These are phyloP conservation scores for Adelognathus sp. DNA, from an alignment of 2,888 invertebrate genomes.

Conservation along the genomic window DNA sequence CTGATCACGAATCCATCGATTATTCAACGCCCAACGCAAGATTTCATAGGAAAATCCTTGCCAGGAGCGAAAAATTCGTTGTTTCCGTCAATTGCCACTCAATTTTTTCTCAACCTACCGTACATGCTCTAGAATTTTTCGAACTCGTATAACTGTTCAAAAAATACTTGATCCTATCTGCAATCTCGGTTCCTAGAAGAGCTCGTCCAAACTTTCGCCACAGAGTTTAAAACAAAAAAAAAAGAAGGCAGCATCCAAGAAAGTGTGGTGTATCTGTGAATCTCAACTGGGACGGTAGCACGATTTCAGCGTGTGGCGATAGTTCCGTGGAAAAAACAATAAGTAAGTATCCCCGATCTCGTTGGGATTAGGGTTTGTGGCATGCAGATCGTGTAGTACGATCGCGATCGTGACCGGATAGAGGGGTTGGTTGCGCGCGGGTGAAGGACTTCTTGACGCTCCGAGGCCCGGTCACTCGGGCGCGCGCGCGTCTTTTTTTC, in stretches of 20 bases:
- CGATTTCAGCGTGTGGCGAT: slow-evolving; percentile 46
- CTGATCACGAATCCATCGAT: too few relatives aligned
- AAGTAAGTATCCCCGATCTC: slow-evolving; percentile 70
- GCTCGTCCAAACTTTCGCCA: slow-evolving; percentile 4
- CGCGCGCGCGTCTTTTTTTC: slow-evolving; percentile 21
- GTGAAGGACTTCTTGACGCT: slow-evolving; percentile 40
- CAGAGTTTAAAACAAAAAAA: slow-evolving; percentile 10
- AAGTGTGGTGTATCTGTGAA: slow-evolving; percentile 37
- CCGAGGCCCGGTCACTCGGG: slow-evolving; percentile 36
- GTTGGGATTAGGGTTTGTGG: slow-evolving; percentile 65
- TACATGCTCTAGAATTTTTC: too few relatives aligned
- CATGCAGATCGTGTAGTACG: slow-evolving; percentile 75
- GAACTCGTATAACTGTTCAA: background rate
- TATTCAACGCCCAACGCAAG: too few relatives aligned
- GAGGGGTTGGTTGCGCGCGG: slow-evolving; percentile 54
- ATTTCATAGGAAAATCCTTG: too few relatives aligned
- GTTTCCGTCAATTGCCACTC: too few relatives aligned
- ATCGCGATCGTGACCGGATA: slow-evolving; percentile 75
- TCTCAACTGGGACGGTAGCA: slow-evolving; percentile 56
- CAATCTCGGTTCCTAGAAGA: slow-evolving; percentile 21
- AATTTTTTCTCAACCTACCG: too few relatives aligned
- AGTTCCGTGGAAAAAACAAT: slow-evolving; percentile 63
- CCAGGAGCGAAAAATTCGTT: too few relatives aligned
- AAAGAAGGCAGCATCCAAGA: slow-evolving; percentile 4
- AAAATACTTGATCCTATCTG: background rate